Percentiles rank a stretch among this genome's conserved stretches.
Evolutionary conservation across 2,797 vertebrate species (phyloP).

Genomic region (Carduelis carduelis): DNA sequence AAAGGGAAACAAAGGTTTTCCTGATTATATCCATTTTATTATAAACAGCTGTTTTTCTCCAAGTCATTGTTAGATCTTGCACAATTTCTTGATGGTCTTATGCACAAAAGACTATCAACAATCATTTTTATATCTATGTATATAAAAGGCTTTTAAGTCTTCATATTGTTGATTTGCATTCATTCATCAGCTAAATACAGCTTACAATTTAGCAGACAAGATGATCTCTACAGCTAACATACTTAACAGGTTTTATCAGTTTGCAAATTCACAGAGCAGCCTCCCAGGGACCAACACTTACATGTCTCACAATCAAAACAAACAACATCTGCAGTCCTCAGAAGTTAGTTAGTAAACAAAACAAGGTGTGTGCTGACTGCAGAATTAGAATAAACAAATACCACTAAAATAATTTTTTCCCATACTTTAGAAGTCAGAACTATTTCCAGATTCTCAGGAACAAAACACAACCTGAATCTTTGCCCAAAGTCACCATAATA

Average conservation of each 20-base stretch:
- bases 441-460: neutral
- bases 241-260: conserved; percentile 54
- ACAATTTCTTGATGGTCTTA: neutral
- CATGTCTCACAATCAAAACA: conserved; percentile 38
- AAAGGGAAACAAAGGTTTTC: conserved; percentile 43
- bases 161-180: neutral
- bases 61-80: neutral
- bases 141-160: neutral
- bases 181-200: neutral
- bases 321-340: conserved; percentile 27
- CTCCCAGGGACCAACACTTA: conserved; percentile 38
- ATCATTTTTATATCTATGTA: neutral
- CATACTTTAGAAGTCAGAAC: neutral
- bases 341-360: conserved; percentile 43
- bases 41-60: neutral
- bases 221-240: neutral
- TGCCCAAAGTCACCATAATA: neutral
- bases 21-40: conserved; percentile 22
- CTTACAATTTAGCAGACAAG: neutral
- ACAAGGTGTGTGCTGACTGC: conserved; percentile 33
- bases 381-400: conserved; percentile 48
- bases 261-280: conserved; percentile 29
- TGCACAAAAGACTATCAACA: neutral
- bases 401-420: neutral
- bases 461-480: neutral